These are phyloP conservation scores for Diploptera punctata DNA, from an alignment of 2,888 invertebrate species.

Conservation along the genomic window DNA sequence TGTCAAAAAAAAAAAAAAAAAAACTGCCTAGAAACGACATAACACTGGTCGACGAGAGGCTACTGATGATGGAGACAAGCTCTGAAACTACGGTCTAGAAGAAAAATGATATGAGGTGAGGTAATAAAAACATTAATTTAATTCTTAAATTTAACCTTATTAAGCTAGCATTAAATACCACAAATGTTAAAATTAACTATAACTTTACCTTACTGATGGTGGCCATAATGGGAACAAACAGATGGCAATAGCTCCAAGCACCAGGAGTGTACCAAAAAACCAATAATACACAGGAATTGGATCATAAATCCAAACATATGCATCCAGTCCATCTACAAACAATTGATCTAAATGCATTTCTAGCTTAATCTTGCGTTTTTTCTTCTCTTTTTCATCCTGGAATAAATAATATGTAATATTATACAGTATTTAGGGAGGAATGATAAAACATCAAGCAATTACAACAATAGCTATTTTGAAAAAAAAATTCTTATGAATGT, in stretches of 20 bases:
- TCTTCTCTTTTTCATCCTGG: slow-evolving; percentile 64
- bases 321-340: slow-evolving; percentile 93
- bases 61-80: no score
- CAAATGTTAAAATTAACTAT: no score
- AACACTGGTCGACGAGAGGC: no score
- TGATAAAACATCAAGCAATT: neutral
- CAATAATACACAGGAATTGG: slow-evolving; percentile 95
- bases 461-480: no score
- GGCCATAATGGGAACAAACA: slow-evolving; percentile 99
- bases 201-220: slow-evolving; percentile 72
- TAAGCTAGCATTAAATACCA: no score
- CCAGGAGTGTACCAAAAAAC: slow-evolving; percentile 88
- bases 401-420: slow-evolving; percentile 37
- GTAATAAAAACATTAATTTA: no score
- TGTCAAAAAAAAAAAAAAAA: no score
- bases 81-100: no score
- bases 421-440: neutral
- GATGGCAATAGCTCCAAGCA: slow-evolving; percentile 92
- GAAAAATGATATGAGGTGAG: no score
- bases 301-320: slow-evolving; percentile 98
- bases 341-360: slow-evolving; percentile 96
- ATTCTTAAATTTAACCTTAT: no score
- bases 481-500: no score
- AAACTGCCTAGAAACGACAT: no score
- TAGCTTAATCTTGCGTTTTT: slow-evolving; percentile 91